Percentiles rank a stretch among this genome's conserved stretches.
These are phyloP conservation scores for Griposia aprilina DNA, from an alignment of 2,888 invertebrate genomes.

Conservation along the genomic window DNA sequence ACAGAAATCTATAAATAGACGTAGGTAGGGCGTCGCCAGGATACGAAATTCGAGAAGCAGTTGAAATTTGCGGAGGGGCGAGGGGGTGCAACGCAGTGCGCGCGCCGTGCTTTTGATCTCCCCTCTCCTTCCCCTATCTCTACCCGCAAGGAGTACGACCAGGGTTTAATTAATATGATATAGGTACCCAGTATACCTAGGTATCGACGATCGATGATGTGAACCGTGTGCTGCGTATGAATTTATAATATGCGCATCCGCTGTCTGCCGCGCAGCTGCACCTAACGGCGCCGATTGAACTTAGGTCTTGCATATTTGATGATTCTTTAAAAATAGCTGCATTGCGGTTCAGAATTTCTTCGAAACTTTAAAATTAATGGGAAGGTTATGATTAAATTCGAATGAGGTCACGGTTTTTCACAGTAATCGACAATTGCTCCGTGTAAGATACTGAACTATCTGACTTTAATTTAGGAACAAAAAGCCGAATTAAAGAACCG, in stretches of 20 bases:
- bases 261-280: neutral
- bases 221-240: neutral
- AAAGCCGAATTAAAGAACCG: neutral
- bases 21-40: neutral
- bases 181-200: neutral
- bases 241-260: neutral
- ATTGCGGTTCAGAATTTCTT: constrained; percentile 7
- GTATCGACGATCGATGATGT: neutral
- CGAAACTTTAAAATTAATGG: neutral
- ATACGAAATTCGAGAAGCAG: neutral
- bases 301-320: constrained; percentile 10
- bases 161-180: neutral
- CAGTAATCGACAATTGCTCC: neutral
- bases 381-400: neutral
- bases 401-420: neutral
- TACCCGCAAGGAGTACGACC: neutral
- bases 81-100: neutral
- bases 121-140: no score
- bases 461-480: neutral
- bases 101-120: neutral
- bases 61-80: neutral
- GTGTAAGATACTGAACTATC: neutral
- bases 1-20: constrained; percentile 6
- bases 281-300: neutral
- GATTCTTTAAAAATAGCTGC: neutral